Base-by-base conservation (phyloP, 2,797 vertebrate species). In the Petrocephalus sullivani region DNA sequence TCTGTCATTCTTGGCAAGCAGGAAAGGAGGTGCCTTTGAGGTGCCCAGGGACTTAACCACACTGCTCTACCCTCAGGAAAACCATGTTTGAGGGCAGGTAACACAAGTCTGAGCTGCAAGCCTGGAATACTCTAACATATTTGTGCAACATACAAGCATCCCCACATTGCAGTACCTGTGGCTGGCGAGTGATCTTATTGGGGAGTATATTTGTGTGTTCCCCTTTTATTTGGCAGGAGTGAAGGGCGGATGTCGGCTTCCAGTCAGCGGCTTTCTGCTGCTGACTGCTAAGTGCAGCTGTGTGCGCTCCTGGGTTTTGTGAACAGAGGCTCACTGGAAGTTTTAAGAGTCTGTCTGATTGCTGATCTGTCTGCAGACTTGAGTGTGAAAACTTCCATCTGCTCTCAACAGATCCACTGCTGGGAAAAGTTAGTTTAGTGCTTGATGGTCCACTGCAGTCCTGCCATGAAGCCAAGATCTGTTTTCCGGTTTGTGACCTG, bases 401-500 rank as follows among this genome's bases (percentile, higher is more conserved):
- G 85, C 83, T 89, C 82, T 92, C 91, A 82, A 86, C 71, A 33
- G 58, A 90, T 61, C 89, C 86, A 58, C 86, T 90, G 87, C 58
- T 88, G 6, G 87, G 51, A 53, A 92, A 92, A 60, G 33, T 91
- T 33, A 90, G 88, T 87, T 88, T 91, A 57, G 90, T 87, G 78
- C 86, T 90, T 54, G 83, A n/a, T 16, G 89, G 85, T 83, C 86
- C 58, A 75, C 88, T 88, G 9, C 87, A 89, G 51, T 92, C 90
- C 88, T 91, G 91, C 91, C 88, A 93, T 37, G 81, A 82, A 86
- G 82, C 64, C 53, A 88, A 88, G 81, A 85, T 91, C 82, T 90
- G 86, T 49, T 91, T 90, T 60, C 88, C 92, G 14, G 83, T 90
- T 87, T 91, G 89, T 21, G 90, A 89, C 90, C 95, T 96, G 86